Evolutionary conservation across 2,888 invertebrate genomes (phyloP).

Genomic region (Cantharis flavilabris): DNA sequence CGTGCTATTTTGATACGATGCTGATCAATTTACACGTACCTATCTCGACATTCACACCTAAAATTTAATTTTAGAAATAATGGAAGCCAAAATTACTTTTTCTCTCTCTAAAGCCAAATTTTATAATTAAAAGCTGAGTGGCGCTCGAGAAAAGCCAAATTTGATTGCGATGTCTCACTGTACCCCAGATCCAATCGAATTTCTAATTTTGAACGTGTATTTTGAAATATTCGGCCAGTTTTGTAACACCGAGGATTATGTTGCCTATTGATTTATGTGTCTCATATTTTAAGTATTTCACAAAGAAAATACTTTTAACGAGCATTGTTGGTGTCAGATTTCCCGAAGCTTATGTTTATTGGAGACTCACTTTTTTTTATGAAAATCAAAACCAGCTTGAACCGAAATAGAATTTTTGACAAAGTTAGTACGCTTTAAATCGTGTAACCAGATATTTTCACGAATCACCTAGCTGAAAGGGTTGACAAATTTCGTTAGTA

Average conservation of each 20-base stretch:
- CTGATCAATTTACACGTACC: background rate
- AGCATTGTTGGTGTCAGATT: background rate
- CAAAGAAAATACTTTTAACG: background rate
- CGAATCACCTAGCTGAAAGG: background rate
- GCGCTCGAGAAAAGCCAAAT: background rate
- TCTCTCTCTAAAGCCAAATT: background rate
- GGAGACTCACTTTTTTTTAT: background rate
- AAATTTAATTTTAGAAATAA: background rate
- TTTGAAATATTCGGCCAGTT: background rate
- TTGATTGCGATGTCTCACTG: no score
- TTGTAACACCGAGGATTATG: background rate
- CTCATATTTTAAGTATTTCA: background rate
- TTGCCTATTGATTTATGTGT: constrained; percentile 1
- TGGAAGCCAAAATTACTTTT: background rate
- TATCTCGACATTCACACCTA: background rate
- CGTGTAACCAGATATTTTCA: background rate
- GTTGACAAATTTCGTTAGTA: background rate
- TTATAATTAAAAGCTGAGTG: background rate
- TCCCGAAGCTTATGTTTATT: background rate
- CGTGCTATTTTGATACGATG: background rate
- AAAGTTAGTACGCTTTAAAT: background rate
- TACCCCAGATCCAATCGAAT: no score
- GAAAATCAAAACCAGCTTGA: background rate
- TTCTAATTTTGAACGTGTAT: no score
- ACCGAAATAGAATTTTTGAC: background rate